A percentile compares a stretch with the other conserved stretches of the same genome.
phyloP scores from a whole-genome alignment of 1,140 invertebrate species.

The Rhopalosiphum padi region DNA sequence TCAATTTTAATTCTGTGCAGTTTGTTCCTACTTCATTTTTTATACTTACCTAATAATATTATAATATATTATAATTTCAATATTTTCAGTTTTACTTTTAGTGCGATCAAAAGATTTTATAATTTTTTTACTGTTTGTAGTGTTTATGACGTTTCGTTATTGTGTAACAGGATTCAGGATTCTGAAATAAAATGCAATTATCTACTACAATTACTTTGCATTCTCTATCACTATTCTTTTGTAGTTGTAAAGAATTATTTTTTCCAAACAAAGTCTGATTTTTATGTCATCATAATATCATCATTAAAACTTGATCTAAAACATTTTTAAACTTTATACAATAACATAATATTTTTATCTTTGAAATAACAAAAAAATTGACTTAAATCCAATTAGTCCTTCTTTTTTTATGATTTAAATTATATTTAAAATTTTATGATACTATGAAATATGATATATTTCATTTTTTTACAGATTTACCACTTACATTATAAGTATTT shows the following conservation, averaged over 20 bases:
- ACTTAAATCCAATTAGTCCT: not conserved
- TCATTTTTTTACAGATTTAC: not conserved
- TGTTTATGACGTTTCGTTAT: not conserved
- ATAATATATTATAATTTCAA: not conserved
- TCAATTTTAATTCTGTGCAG: not conserved
- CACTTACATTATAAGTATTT: not conserved
- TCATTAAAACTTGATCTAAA: not conserved
- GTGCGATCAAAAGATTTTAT: not conserved
- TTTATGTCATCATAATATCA: not conserved
- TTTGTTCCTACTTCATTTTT: not conserved
- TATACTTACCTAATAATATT: not conserved
- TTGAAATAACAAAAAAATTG: not conserved
- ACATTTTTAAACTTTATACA: not conserved
- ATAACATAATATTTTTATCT: not conserved
- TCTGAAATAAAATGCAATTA: not conserved
- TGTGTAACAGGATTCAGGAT: not conserved
- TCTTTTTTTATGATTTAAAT: not conserved
- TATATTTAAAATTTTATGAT: not conserved
- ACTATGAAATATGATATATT: not conserved
- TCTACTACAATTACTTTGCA: not conserved
- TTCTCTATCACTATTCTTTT: not conserved
- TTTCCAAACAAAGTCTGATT: not conserved
- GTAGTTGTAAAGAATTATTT: not conserved
- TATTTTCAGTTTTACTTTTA: not conserved
- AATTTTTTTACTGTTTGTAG: not conserved